phyloP scores from a whole-genome alignment of 2,888 invertebrate genomes.

The Abscondita cerata region DNA sequence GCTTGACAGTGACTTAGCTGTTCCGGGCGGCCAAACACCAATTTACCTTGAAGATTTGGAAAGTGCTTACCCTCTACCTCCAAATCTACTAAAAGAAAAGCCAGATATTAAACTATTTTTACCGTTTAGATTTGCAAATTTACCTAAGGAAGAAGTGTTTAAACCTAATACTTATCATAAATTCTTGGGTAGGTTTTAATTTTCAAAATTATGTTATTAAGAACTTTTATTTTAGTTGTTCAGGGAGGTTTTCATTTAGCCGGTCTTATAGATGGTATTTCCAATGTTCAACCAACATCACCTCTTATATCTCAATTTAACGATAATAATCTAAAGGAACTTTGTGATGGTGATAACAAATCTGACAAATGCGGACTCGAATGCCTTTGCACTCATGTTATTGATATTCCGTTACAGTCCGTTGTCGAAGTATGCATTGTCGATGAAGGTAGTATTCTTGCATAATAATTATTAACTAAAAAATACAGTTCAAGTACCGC shows the following conservation, averaged over 20 bases:
- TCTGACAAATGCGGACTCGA: conserved; percentile 85
- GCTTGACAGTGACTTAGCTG: no score
- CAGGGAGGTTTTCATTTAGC: conserved; percentile 87
- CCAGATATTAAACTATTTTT: conserved; percentile 90
- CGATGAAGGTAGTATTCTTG: conserved; percentile 81
- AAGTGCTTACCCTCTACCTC: conserved; percentile 78
- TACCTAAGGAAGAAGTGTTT: conserved; percentile 85
- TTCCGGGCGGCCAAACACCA: no score
- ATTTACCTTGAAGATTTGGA: conserved; percentile 87
- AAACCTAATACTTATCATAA: conserved; percentile 88
- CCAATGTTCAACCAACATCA: conserved; percentile 83
- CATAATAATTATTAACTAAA: neutral
- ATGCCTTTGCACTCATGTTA: conserved; percentile 90
- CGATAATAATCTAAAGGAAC: conserved; percentile 84
- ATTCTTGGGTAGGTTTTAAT: conserved; percentile 71
- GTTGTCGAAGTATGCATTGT: conserved; percentile 90
- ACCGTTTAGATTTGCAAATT: conserved; percentile 87
- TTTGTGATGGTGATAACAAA: conserved; percentile 89
- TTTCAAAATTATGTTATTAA: neutral
- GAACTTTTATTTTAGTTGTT: conserved; percentile 67
- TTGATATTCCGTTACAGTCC: conserved; percentile 86
- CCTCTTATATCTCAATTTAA: conserved; percentile 86
- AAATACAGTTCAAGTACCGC: conserved; percentile 82
- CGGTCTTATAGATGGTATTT: conserved; percentile 88
- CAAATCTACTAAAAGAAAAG: conserved; percentile 78